Conservation (phyloP, 1,140 invertebrate species). For the Drosophila quadrilineata region DNA sequence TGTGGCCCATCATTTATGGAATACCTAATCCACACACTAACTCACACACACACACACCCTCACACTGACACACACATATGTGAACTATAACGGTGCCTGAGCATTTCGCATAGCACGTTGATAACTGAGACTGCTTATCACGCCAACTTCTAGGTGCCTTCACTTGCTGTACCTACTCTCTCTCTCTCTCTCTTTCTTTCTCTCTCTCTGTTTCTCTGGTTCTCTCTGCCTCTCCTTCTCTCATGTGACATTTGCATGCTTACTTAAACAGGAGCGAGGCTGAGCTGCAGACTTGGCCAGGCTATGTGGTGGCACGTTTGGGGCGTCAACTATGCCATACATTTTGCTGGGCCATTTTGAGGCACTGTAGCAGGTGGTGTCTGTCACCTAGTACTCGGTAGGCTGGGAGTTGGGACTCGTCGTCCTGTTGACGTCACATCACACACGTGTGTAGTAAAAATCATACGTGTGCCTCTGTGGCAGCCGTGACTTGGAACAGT, state of each 20-base stretch:
- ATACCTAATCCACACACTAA: constrained; percentile 6
- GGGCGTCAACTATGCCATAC: constrained; percentile 52
- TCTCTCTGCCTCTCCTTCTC: background rate
- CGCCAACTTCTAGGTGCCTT: constrained; percentile 4
- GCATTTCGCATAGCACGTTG: constrained; percentile 43
- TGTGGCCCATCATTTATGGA: constrained; percentile 65
- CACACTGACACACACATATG: background rate
- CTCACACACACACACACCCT: background rate
- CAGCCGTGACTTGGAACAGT: constrained; percentile 18
- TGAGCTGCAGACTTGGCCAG: constrained; percentile 14
- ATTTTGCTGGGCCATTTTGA: constrained; percentile 26
- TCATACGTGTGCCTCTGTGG: constrained; percentile 56
- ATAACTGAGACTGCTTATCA: constrained; percentile 76
- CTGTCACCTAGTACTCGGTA: constrained; percentile 1
- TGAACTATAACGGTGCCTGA: constrained; percentile 22
- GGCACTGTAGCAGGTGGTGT: constrained; percentile 8
- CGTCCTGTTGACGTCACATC: constrained; percentile 72
- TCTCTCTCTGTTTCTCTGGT: background rate
- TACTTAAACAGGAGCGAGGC: constrained; percentile 70
- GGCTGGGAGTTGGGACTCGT: constrained; percentile 53
- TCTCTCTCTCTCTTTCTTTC: background rate
- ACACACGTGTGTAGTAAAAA: constrained; percentile 77
- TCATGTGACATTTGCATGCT: constrained; percentile 78
- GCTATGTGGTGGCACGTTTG: constrained; percentile 62
- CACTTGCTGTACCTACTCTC: background rate